A percentile compares a stretch with the other conserved stretches of the same genome.
phyloP scores from a whole-genome alignment of 1,140 invertebrate genomes.

The Pemphigus obesinymphae region DNA sequence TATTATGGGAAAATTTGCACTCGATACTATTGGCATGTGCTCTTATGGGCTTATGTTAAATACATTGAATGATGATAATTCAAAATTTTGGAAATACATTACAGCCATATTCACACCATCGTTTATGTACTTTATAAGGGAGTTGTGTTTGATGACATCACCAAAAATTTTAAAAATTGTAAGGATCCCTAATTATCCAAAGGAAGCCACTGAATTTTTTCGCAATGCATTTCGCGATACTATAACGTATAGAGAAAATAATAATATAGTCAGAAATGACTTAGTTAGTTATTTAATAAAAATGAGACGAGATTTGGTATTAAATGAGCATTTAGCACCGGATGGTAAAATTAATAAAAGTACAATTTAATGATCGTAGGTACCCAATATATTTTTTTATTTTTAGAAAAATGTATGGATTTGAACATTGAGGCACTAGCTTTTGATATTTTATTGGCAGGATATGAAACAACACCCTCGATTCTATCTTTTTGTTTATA shows the following conservation, averaged over 20 bases:
- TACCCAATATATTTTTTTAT: no score
- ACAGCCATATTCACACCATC: background rate
- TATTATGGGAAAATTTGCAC: background rate
- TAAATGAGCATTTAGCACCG: background rate
- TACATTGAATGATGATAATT: background rate
- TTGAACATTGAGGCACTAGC: background rate
- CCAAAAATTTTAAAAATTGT: background rate
- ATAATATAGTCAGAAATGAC: constrained; percentile 3
- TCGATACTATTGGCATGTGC: background rate
- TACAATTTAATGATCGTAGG: no score
- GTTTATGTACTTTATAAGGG: background rate
- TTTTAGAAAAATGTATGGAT: background rate
- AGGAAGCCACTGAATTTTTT: background rate
- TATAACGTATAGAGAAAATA: background rate
- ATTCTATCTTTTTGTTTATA: background rate
- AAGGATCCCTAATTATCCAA: background rate
- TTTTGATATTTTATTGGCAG: background rate
- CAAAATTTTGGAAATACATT: background rate
- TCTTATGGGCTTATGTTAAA: background rate
- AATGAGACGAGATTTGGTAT: background rate
- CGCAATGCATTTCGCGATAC: background rate
- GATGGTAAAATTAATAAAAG: background rate
- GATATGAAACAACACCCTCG: background rate
- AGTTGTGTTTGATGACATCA: background rate
- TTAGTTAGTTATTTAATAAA: background rate